Evolutionary conservation across 1,140 invertebrate species (phyloP), one percentile per base, ranked within the genome.

Genomic region (Brevipalpus yothersi): DNA sequence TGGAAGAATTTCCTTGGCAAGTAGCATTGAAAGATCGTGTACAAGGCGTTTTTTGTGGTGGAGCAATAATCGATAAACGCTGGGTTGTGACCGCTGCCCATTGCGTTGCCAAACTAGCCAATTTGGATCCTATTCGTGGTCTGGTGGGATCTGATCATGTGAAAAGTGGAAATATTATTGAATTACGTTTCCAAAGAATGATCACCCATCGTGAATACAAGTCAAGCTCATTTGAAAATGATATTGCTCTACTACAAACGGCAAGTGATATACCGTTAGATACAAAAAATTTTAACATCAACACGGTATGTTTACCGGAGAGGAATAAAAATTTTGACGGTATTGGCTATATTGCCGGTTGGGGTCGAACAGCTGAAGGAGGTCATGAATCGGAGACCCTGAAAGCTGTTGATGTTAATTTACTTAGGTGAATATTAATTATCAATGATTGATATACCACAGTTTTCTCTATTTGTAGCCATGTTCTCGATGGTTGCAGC

Each of bases 41-140:
- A 12, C 40, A 31, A 11, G 41, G 17, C 2, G 11, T 40, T n/a
- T 41, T 59, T n/a, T 91, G 87, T 68, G 87, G 88, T 1, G 88
- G 86, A 5, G 86, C 86, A 1, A 71, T 92, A 15, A 75, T 90
- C 58, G 88, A 84, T 61, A 76, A 78, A 47, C 70, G 75, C 10
- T 87, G 82, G 79, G 71, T 92, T 45, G 64, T 92, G 4, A 89
- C 86, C 3, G 87, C 88, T 2, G 87, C 82, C 0, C 88, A 92
- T 70, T 92, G 88, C 67, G 75, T 90, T 83, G 51, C 15, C 10
- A 45, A 23, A 45, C 49, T 49, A 15, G 58, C 17, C 53, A 31
- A 59, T 39, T 12, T 51, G 12, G 21, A 51, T 17, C 21, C 49
- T 19, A 51, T 51, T 17, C 49, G 49, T 1, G 49, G 49, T n/a